phyloP scores from a whole-genome alignment of 2,888 invertebrate genomes.

The Amblyteles armatorius region DNA sequence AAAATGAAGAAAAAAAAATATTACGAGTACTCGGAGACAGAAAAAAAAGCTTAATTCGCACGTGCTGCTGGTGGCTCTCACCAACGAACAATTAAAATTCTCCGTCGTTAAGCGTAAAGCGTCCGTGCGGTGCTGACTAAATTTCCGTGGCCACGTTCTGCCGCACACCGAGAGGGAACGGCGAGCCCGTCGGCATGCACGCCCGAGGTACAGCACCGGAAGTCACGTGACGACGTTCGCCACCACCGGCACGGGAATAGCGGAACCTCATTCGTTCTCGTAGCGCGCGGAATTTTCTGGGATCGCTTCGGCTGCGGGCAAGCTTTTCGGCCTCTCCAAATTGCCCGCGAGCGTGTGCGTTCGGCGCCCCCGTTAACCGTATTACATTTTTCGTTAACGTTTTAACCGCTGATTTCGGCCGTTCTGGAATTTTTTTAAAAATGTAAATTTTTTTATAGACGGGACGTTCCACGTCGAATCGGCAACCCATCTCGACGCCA shows the following conservation, averaged over 20 bases:
- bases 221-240: conserved; percentile 57
- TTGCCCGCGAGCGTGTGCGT: not conserved
- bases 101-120: conserved; percentile 60
- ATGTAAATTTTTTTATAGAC: not conserved
- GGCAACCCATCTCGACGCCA: no score
- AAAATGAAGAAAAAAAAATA: conserved; percentile 1
- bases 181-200: not conserved
- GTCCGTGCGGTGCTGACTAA: conserved; percentile 55
- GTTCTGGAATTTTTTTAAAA: not conserved
- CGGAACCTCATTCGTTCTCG: conserved; percentile 4
- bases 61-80: conserved; percentile 37
- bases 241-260: not conserved
- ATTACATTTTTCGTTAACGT: conserved; percentile 80
- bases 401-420: conserved; percentile 74
- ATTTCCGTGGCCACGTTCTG: conserved; percentile 34
- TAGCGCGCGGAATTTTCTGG: conserved; percentile 43
- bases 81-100: conserved; percentile 66
- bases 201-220: conserved; percentile 15
- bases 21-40: conserved; percentile 19
- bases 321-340: not conserved
- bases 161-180: not conserved
- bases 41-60: conserved; percentile 60
- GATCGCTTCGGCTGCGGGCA: conserved; percentile 29
- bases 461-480: no score
- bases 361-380: conserved; percentile 49